Base-by-base conservation (phyloP, 1,140 invertebrate species). In the Meteorus sp. region DNA sequence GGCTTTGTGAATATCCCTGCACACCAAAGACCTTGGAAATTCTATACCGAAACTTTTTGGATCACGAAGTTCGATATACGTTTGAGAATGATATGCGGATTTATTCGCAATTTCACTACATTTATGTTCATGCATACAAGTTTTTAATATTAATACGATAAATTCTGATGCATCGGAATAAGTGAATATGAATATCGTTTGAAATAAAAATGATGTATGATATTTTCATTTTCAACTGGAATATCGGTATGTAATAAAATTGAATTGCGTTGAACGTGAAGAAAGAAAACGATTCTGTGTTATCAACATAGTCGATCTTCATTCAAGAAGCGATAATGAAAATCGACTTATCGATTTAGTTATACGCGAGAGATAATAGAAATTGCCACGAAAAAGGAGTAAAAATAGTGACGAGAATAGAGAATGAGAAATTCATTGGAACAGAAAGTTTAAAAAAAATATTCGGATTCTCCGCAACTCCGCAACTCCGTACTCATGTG, bases 261-360 rank as follows among this genome's bases (percentile, higher is more conserved):
- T n/a, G n/a, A n/a, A n/a, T n/a, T n/a, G n/a, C n/a, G n/a, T n/a
- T n/a, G n/a, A n/a, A n/a, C n/a, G n/a, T n/a, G n/a, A n/a, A n/a
- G n/a, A n/a, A n/a, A 35, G 11, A 52, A 29, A 17, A 37, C 17
- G 37, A 17, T 35, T 35, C n/a, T 20, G 20, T 52, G 8, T 7
- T 23, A 7, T 8, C 11, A 45, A 45, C 17, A 1, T 45, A 23
- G 43, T 23, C 11, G 19, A 25, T 25, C 25, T 13, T 35, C 50
- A 27, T 17, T 29, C 15, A 31, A 31, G 31, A 17, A 22, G 5
- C 9, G 31, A 52, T 52, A 52, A 52, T 52, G 50, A 23, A 52
- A 52, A 52, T 52, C 31, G 17, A 37, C 50, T 52, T 19, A 39
- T 33, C 31, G 27, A 52, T 52, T 20, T 52, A 8, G 50, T 22